Conservation (phyloP, 2,113 vertebrate species). For the Potamarius usumacintae region DNA sequence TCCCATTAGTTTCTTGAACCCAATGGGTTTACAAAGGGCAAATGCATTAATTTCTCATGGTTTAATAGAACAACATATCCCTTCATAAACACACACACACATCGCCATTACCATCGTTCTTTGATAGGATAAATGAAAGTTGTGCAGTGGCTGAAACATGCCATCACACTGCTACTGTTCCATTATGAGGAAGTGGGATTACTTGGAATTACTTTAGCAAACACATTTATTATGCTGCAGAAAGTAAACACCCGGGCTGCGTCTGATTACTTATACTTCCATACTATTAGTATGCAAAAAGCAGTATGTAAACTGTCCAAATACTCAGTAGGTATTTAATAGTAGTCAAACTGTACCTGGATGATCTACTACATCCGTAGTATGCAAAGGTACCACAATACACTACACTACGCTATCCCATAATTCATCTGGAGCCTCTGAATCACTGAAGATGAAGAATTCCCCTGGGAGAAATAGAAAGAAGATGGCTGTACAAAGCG, state of each 20-base stretch:
- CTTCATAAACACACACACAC: not conserved
- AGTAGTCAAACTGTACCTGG: too few species aligned
- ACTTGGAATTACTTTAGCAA: not conserved
- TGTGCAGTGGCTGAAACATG: not conserved
- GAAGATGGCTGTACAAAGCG: too few species aligned
- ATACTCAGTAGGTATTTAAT: too few species aligned
- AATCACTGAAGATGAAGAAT: too few species aligned
- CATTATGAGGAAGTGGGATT: not conserved
- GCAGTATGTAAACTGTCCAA: too few species aligned
- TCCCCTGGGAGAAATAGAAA: too few species aligned
- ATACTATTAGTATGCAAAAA: too few species aligned
- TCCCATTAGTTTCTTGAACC: not conserved
- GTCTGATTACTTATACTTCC: too few species aligned
- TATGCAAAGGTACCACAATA: too few species aligned
- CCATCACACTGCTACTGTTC: not conserved
- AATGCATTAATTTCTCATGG: slow-evolving; percentile 1
- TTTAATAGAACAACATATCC: slow-evolving; percentile 1
- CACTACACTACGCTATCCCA: too few species aligned
- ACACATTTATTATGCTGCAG: not conserved
- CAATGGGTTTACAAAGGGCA: not conserved
- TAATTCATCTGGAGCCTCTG: too few species aligned
- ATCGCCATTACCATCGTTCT: not conserved
- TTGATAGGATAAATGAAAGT: slow-evolving; percentile 12
- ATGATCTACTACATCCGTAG: too few species aligned
- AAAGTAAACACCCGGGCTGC: not conserved